Base-by-base conservation (phyloP, 1,140 invertebrate genomes). In the Harpegnathos saltator region DNA sequence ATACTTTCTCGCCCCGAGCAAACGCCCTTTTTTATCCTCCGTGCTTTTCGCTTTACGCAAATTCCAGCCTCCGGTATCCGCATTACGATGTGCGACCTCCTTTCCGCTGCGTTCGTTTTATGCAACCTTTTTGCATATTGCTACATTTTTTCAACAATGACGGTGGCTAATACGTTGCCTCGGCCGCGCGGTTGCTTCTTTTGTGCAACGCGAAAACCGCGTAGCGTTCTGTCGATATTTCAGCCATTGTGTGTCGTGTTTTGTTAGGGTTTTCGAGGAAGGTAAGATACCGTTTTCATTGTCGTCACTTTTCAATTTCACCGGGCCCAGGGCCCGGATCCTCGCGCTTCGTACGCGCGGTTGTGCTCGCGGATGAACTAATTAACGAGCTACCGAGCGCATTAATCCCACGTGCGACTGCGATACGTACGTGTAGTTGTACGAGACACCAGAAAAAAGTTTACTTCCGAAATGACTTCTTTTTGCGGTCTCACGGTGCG, bases 341-440 rank as follows among this genome's bases (percentile, higher is more conserved):
- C 17, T 54, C 29, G 3, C 56, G 24, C 29, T 52, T 68, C 58
- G 52, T 85, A 22, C 19, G 26, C 14, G 26, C 14, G 38, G 38
- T 44, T 44, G 38, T 44, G 17, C 5, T 33, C 9, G 29, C 50
- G 14, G 33, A 50, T 3, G 17, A 81, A 33, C 22, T 82, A 86
- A 86, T 86, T 85, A 85, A 82, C 52, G 24, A 82, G 50, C 15
- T 33, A 22, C 24, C 7, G 54, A 59, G 14, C 48, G n/a, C 56
- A 71, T 86, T 86, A 86, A 82, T 75, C 86, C 29, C 44, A 85
- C 63, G 38, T 44, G 56, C 52, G 59, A 71, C 26, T 22, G 50
- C 48, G 24, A 5, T 48, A 38, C 1, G n/a, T n/a, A 58, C 24
- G 5, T 50, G 56, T 33, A 7, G 14, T 15, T 62, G 17, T 29